Percentiles rank a stretch among this genome's conserved stretches.
These are phyloP conservation scores for Apodemia duryi DNA, from an alignment of 2,888 invertebrate species.

Conservation along the genomic window DNA sequence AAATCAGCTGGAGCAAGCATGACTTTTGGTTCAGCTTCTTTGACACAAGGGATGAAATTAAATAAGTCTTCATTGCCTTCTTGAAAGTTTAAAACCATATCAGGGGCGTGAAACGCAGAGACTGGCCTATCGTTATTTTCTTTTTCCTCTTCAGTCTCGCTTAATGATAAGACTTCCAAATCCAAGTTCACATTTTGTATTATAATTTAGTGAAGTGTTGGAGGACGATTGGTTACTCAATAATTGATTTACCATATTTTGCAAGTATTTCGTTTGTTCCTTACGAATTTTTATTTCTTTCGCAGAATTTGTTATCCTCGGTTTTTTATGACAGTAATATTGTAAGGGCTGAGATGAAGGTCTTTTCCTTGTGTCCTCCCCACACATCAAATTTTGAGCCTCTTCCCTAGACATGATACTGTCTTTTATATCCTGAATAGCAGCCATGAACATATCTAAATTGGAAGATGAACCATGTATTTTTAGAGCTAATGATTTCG, in stretches of 20 bases:
- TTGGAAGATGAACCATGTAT: not conserved
- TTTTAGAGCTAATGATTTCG: not conserved
- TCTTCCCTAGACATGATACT: not conserved
- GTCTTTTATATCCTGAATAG: not conserved
- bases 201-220: not conserved
- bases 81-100: slow-evolving; percentile 16
- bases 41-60: slow-evolving; percentile 10
- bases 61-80: not conserved
- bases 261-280: not conserved
- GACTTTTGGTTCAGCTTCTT: slow-evolving; percentile 19
- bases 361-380: not conserved
- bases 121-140: not conserved
- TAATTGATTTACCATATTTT: not conserved
- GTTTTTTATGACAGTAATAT: not conserved
- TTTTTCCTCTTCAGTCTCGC: not conserved
- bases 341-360: not conserved
- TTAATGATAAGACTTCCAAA: too few relatives aligned
- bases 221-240: not conserved
- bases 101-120: not conserved
- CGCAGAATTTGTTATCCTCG: not conserved
- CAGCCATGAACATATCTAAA: not conserved
- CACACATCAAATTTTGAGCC: not conserved
- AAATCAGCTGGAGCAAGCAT: slow-evolving; percentile 12
- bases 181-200: not conserved
- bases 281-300: not conserved